Evolutionary conservation across 2,888 invertebrate genomes (phyloP).

Genomic region (Nomada fucata): DNA sequence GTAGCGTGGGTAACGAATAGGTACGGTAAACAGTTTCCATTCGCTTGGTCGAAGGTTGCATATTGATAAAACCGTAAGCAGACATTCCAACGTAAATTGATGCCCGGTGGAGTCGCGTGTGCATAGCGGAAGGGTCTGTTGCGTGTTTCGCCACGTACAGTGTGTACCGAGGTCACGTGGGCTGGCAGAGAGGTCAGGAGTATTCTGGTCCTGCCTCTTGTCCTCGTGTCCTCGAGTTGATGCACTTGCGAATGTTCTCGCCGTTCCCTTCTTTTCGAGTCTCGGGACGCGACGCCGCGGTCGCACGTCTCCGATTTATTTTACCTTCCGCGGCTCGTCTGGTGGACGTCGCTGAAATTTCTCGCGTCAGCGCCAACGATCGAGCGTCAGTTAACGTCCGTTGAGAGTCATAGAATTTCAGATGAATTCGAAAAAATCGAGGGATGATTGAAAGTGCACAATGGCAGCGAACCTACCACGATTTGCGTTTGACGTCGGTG

Average conservation of each 20-base stretch:
- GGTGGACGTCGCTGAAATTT: neutral
- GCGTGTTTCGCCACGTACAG: slow-evolving; percentile 65
- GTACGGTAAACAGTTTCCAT: slow-evolving; percentile 47
- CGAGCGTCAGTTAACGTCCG: neutral
- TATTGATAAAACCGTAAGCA: slow-evolving; percentile 66
- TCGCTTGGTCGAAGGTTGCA: slow-evolving; percentile 51
- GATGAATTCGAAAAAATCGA: slow-evolving; percentile 18
- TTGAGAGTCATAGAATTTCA: slow-evolving; percentile 12
- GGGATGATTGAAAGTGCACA: neutral
- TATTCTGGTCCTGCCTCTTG: slow-evolving; percentile 49
- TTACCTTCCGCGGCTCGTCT: slow-evolving; percentile 5
- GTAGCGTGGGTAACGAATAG: slow-evolving; percentile 43
- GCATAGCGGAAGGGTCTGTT: slow-evolving; percentile 54
- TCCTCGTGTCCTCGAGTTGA: slow-evolving; percentile 35
- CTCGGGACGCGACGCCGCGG: neutral
- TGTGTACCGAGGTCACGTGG: slow-evolving; percentile 59
- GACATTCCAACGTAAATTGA: slow-evolving; percentile 64
- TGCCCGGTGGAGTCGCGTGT: slow-evolving; percentile 46
- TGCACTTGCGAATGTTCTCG: slow-evolving; percentile 48
- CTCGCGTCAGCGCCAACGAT: neutral
- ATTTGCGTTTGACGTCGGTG: too few species aligned
- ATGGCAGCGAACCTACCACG: too few species aligned
- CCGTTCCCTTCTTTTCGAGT: slow-evolving; percentile 17
- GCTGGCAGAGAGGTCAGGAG: slow-evolving; percentile 63
- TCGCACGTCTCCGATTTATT: slow-evolving; percentile 8